Evolutionary conservation across 2,888 invertebrate species (phyloP).

Genomic region (Luffia ferchaultella): DNA sequence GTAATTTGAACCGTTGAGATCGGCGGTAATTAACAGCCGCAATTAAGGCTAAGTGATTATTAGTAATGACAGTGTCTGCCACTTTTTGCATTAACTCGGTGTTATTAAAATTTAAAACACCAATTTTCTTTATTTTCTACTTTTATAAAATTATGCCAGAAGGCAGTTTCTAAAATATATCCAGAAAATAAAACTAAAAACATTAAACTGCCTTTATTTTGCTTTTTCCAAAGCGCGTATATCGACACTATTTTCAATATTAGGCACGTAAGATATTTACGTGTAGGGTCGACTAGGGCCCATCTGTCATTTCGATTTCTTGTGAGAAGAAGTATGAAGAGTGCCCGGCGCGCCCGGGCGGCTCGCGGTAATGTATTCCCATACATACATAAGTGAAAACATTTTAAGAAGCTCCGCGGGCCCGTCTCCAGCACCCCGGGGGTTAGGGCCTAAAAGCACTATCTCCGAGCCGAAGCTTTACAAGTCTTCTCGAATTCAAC

Average conservation of each 20-base stretch:
- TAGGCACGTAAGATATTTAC: no score
- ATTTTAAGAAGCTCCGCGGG: slow-evolving; percentile 65
- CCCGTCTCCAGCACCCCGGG: slow-evolving; percentile 63
- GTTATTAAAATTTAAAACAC: slow-evolving; percentile 1
- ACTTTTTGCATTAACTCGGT: background rate
- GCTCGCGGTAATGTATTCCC: slow-evolving; percentile 62
- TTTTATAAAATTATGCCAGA: slow-evolving; percentile 2
- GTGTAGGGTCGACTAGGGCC: slow-evolving; percentile 23
- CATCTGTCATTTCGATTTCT: slow-evolving; percentile 64
- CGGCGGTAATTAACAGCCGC: slow-evolving; percentile 60
- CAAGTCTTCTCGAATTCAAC: slow-evolving; percentile 67
- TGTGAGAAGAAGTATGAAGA: slow-evolving; percentile 52
- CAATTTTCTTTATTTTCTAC: slow-evolving; percentile 1
- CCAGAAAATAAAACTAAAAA: no score
- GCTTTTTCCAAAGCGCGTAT: no score
- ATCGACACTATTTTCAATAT: no score
- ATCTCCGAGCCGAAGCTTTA: slow-evolving; percentile 65
- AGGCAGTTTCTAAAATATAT: no score
- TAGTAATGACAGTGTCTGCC: slow-evolving; percentile 29
- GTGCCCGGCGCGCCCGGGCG: slow-evolving; percentile 36
- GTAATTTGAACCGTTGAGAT: slow-evolving; percentile 66
- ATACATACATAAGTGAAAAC: slow-evolving; percentile 66
- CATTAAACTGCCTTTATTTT: no score
- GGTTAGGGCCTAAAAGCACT: slow-evolving; percentile 68
- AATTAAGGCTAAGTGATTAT: slow-evolving; percentile 64